phyloP scores from a whole-genome alignment of 1,140 invertebrate genomes.

The Anastrepha obliqua region DNA sequence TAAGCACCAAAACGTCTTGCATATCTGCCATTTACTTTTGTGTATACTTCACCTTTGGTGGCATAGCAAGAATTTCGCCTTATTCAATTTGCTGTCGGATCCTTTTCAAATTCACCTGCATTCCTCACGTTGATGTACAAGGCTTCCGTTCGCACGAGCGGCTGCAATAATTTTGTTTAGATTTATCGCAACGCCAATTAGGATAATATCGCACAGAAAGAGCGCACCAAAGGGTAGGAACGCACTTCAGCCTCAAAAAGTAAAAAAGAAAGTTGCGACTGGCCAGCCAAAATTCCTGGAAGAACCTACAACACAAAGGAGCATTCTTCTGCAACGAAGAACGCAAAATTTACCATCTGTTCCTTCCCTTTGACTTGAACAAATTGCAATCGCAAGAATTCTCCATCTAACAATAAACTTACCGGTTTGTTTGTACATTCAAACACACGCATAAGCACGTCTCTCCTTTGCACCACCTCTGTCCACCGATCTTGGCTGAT shows the following conservation, averaged over 20 bases:
- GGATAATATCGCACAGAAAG: conserved; percentile 40
- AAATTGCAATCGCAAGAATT: conserved; percentile 32
- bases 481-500: conserved; percentile 9
- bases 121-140: background rate
- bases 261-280: conserved; percentile 10
- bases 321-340: background rate
- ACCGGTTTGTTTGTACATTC: background rate
- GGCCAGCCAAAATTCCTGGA: conserved; percentile 15
- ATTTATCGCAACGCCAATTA: conserved; percentile 52
- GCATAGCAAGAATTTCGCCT: background rate
- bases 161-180: conserved; percentile 52
- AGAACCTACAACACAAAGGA: conserved; percentile 18
- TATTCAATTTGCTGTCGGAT: background rate
- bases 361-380: background rate
- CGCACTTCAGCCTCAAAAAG: background rate
- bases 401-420: conserved; percentile 29
- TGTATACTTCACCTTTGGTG: background rate
- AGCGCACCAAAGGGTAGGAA: background rate
- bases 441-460: no score
- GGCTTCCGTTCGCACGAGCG: conserved; percentile 38
- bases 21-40: background rate
- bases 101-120: conserved; percentile 37
- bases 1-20: conserved; percentile 42
- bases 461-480: background rate
- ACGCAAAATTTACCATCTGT: conserved; percentile 48